phyloP scores from a whole-genome alignment of 2,888 invertebrate species.

The Nomada flava region DNA sequence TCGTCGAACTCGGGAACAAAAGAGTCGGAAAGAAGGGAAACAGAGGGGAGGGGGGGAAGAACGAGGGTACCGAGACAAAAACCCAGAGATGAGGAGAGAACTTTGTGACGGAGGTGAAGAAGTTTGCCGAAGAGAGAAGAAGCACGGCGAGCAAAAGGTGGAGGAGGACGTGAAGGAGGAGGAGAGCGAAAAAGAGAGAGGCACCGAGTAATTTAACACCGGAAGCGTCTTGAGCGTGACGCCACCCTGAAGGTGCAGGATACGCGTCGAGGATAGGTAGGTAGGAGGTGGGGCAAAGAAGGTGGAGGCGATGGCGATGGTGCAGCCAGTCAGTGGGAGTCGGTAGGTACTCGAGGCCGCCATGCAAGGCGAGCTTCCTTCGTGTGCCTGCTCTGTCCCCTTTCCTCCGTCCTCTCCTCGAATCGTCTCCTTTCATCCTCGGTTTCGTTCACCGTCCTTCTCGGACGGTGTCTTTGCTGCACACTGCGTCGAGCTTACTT shows the following conservation, averaged over 20 bases:
- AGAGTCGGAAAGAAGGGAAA: constrained; percentile 23
- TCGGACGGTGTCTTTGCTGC: constrained; percentile 31
- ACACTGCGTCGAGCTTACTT: constrained; percentile 39
- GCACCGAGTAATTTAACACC: constrained; percentile 83
- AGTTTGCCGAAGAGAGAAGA: constrained; percentile 47
- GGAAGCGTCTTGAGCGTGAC: constrained; percentile 84
- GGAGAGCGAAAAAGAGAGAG: constrained; percentile 67
- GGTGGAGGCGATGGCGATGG: constrained; percentile 74
- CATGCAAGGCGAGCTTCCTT: constrained; percentile 75
- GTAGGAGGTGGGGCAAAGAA: constrained; percentile 70
- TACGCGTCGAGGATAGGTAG: constrained; percentile 78
- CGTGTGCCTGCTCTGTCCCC: constrained; percentile 65
- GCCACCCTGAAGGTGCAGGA: constrained; percentile 84
- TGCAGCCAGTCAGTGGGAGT: constrained; percentile 74
- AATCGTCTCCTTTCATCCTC: constrained; percentile 55
- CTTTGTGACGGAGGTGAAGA: constrained; percentile 47
- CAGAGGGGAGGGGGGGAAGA: no score
- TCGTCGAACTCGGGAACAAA: constrained; percentile 40
- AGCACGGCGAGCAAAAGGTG: constrained; percentile 24
- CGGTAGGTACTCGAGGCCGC: constrained; percentile 78
- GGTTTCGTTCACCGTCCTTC: constrained; percentile 23
- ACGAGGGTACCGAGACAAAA: constrained; percentile 18
- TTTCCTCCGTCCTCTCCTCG: constrained; percentile 62
- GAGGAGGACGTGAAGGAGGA: constrained; percentile 38
- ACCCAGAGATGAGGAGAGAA: constrained; percentile 18